Percentiles rank a stretch among this genome's conserved stretches.
phyloP scores from a whole-genome alignment of 2,888 invertebrate species.

The Leptarthrus brevirostris region DNA sequence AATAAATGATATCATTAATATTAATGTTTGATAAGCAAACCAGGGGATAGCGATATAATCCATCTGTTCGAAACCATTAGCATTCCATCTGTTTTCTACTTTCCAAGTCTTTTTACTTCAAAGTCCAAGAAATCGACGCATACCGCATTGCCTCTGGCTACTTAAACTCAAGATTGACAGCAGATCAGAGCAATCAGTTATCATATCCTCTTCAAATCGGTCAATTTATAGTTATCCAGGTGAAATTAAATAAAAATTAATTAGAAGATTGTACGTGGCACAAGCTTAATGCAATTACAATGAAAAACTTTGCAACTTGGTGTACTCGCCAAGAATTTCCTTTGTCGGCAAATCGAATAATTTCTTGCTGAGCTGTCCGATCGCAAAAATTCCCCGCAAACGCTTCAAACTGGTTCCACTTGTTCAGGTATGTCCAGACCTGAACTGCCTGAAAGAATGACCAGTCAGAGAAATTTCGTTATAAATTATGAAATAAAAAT shows the following conservation, averaged over 20 bases:
- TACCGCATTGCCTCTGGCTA: background rate
- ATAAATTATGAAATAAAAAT: constrained; percentile 38
- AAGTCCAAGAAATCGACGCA: background rate
- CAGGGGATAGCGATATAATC: constrained; percentile 2
- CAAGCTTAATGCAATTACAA: background rate
- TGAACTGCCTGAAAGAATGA: background rate
- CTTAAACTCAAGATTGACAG: background rate
- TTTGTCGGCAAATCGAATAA: constrained; percentile 31
- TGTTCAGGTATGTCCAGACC: constrained; percentile 17
- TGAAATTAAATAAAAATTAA: constrained; percentile 49
- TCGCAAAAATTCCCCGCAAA: constrained; percentile 34
- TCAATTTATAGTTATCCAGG: constrained; percentile 46
- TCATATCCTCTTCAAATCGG: constrained; percentile 47
- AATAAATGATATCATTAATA: constrained; percentile 37
- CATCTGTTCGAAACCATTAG: constrained; percentile 28
- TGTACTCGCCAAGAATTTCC: constrained; percentile 33
- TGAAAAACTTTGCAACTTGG: constrained; percentile 30
- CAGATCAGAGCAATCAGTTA: constrained; percentile 33
- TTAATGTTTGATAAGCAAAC: constrained; percentile 46
- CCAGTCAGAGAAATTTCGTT: constrained; percentile 33
- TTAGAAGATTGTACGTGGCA: constrained; percentile 46
- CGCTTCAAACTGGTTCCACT: constrained; percentile 40
- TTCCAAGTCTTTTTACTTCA: constrained; percentile 14
- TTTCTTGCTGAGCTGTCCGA: constrained; percentile 9
- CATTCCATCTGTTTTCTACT: constrained; percentile 42